Evolutionary conservation across 2,113 vertebrate genomes (phyloP).

Genomic region (Dissostichus mawsoni): DNA sequence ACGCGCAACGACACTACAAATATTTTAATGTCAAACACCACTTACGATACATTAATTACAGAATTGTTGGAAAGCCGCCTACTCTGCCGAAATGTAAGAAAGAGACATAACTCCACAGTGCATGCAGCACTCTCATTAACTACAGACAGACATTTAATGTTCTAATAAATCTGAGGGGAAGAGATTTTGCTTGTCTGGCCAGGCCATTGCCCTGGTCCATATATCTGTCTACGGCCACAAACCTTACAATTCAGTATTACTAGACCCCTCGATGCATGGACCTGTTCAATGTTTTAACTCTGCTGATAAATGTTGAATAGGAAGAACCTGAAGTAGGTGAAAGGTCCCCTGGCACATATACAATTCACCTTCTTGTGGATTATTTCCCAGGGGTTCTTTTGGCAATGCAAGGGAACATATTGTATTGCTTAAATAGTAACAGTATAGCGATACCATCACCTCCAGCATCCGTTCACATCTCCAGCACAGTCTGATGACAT

Average conservation of each 20-base stretch:
- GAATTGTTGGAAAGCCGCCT: background rate
- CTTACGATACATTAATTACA: background rate
- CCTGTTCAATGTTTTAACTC: conserved; percentile 32
- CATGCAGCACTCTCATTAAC: background rate
- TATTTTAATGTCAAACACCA: background rate
- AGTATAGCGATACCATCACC: background rate
- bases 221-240: background rate
- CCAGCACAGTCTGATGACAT: background rate
- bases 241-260: conserved; percentile 4
- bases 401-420: too few species aligned
- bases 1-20: background rate
- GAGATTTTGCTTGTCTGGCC: conserved; percentile 1
- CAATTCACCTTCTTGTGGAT: conserved; percentile 19
- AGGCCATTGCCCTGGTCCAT: conserved; percentile 7
- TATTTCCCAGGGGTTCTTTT: background rate
- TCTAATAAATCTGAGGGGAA: conserved; percentile 8
- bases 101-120: background rate
- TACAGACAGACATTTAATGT: background rate
- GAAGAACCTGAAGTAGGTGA: background rate
- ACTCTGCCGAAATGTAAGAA: background rate
- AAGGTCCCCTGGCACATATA: conserved; percentile 11
- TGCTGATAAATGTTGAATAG: conserved; percentile 37
- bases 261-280: background rate
- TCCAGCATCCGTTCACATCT: background rate
- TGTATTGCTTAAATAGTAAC: too few species aligned